Percentiles rank a stretch among this genome's conserved stretches.
phyloP scores from a whole-genome alignment of 2,797 vertebrate species.

The Apogon hyalosoma region DNA sequence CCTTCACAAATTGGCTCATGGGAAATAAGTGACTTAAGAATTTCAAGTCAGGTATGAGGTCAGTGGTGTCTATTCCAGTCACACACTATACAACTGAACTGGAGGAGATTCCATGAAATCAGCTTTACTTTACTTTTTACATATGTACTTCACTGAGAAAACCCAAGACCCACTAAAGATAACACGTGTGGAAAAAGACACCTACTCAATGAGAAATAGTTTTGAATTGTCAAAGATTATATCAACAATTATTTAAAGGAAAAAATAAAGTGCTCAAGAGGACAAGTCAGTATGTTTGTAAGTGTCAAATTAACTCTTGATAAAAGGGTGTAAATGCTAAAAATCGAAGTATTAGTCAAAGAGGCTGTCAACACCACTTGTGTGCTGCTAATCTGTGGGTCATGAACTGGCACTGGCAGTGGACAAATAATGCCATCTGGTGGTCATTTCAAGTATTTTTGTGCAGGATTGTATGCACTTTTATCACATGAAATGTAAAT shows the following conservation, averaged over 20 bases:
- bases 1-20: constrained; percentile 39
- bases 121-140: constrained; percentile 13
- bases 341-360: constrained; percentile 24
- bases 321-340: constrained; percentile 7
- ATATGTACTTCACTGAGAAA: constrained; percentile 8
- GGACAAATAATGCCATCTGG: constrained; percentile 72
- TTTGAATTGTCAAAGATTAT: background rate
- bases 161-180: constrained; percentile 12
- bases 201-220: background rate
- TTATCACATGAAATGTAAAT: background rate
- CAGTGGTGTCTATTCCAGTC: constrained; percentile 9
- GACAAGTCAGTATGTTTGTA: constrained; percentile 2
- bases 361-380: constrained; percentile 22
- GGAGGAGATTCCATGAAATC: constrained; percentile 15
- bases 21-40: constrained; percentile 49
- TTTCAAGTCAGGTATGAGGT: constrained; percentile 36
- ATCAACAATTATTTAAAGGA: background rate
- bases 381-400: constrained; percentile 25
- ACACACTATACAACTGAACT: constrained; percentile 26
- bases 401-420: background rate
- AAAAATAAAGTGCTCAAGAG: background rate
- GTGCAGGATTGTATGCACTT: background rate
- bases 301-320: background rate
- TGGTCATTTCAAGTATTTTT: constrained; percentile 39
- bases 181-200: background rate